Base-by-base conservation (phyloP, 2,888 invertebrate species). In the Agonopterix heracliana region DNA sequence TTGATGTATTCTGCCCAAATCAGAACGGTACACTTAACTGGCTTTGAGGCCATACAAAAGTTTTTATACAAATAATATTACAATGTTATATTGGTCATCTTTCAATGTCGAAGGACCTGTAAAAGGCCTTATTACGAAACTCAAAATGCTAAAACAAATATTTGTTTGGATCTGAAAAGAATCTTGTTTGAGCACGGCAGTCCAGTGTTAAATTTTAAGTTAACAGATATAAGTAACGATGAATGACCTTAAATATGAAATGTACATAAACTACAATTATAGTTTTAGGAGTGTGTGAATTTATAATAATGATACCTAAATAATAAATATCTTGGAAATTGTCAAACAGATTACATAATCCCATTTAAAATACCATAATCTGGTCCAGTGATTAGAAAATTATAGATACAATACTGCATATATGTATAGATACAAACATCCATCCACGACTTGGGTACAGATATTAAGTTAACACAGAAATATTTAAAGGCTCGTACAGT, bases 31-130 rank as follows among this genome's bases (percentile, higher is more conserved):
- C 47, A 49, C 51, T 64, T 59, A 56, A 58, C 51, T 53, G 54
- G 50, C 63, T 57, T 56, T 64, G 56, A 64, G 67, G 66, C 57
- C 62, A 55, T 48, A 58, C 54, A 60, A 61, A 58, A 54, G 54
- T 34, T 51, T 26, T 26, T 26, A 26, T 26, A 55, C 53, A 60
- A 55, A 60, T 55, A 58, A 54, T 53, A 49, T 38, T 52, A 44
- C 60, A 52, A 62, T 57, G 57, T 53, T 53, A 51, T 52, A 57
- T 57, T 63, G 55, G 54, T 51, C 53, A 50, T n/a, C 12, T 66
- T 64, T 71, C 81, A 82, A 83, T 81, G 81, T 63, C 80, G 71
- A 55, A 52, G 53, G 48, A 46, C 51, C 64, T 61, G 56, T 69
- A 71, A 71, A 76, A 68, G 72, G 68, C 56, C 54, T 61, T 72